Conservation (phyloP, 2,797 vertebrate genomes). For the Phalanger gymnotis region DNA sequence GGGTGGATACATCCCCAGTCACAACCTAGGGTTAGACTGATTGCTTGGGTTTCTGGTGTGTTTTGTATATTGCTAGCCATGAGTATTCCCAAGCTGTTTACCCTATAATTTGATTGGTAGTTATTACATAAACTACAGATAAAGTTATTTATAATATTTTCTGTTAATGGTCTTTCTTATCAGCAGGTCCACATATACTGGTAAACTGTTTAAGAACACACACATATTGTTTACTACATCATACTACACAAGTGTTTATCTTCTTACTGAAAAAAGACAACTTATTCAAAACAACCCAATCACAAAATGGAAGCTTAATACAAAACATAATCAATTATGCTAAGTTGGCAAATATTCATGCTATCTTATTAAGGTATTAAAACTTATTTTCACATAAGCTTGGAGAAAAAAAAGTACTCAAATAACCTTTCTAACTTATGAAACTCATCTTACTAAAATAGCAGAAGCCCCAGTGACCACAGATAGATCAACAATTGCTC, state of each 20-base stretch:
- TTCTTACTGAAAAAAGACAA: background rate
- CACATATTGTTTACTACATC: background rate
- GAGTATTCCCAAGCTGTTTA: background rate
- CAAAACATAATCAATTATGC: background rate
- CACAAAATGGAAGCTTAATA: background rate
- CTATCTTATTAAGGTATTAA: background rate
- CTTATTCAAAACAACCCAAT: background rate
- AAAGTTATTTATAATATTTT: background rate
- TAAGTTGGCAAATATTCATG: too few relatives aligned
- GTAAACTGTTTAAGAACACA: too few relatives aligned
- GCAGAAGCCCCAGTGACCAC: background rate
- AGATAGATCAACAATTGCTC: background rate
- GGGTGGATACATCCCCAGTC: background rate
- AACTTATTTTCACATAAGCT: background rate
- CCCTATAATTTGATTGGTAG: background rate
- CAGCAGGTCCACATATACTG: background rate
- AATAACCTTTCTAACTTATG: background rate
- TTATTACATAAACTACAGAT: background rate
- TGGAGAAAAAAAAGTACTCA: background rate
- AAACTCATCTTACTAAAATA: background rate
- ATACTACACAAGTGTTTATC: background rate
- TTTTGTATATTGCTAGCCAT: background rate
- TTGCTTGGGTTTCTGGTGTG: background rate
- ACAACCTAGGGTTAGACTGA: background rate
- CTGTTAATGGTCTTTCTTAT: background rate